Conservation (phyloP, 1,140 invertebrate species). For the Trichoplusia ni region DNA sequence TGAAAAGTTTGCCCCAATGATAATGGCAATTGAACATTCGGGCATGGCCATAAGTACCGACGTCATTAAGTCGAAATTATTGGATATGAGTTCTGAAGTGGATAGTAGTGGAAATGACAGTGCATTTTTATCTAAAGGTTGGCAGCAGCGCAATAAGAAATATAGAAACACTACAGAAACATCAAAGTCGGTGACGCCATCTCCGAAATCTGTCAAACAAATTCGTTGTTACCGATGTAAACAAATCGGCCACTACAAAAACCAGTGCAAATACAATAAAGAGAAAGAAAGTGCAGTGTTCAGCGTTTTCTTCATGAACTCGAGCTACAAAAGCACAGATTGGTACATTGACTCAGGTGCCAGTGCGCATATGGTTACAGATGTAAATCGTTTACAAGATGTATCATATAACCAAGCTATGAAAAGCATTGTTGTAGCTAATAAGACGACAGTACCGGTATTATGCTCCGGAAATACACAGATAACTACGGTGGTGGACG, state of each 20-base stretch:
- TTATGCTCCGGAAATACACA: slow-evolving; percentile 42
- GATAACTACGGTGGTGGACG: slow-evolving; percentile 33
- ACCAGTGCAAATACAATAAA: too few species aligned
- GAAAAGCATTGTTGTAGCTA: slow-evolving; percentile 37
- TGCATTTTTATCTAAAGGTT: slow-evolving; percentile 2
- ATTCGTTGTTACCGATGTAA: neutral
- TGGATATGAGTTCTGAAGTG: neutral
- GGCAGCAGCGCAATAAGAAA: neutral
- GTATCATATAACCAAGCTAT: slow-evolving; percentile 1
- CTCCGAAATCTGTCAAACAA: neutral
- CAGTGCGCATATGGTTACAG: slow-evolving; percentile 24
- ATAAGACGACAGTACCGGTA: slow-evolving; percentile 45
- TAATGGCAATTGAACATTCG: slow-evolving; percentile 1
- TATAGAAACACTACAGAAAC: neutral
- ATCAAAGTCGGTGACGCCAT: neutral
- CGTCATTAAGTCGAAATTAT: slow-evolving; percentile 7
- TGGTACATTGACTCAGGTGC: slow-evolving; percentile 33
- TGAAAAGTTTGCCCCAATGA: slow-evolving; percentile 1
- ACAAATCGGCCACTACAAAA: too few species aligned
- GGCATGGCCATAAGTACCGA: slow-evolving; percentile 1
- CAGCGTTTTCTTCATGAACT: too few species aligned
- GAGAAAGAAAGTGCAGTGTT: too few species aligned
- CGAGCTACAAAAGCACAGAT: too few species aligned
- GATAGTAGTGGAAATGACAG: neutral
- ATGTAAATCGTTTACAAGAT: slow-evolving; percentile 23